A percentile compares a stretch with the other conserved stretches of the same genome.
Conservation (phyloP, 2,113 vertebrate species). For the Cervus canadensis region DNA sequence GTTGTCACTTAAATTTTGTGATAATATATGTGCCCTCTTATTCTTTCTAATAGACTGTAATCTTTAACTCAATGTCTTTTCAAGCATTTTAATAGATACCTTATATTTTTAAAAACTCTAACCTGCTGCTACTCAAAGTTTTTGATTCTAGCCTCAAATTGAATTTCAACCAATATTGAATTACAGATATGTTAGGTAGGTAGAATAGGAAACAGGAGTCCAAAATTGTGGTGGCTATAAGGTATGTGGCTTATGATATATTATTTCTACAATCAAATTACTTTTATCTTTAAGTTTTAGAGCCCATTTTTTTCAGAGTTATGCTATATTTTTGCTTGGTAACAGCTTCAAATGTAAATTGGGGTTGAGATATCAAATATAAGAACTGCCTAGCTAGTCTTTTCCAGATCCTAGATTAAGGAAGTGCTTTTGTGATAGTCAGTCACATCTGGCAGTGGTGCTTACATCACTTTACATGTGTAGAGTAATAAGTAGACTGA, state of each 20-base stretch:
- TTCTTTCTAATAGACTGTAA: neutral
- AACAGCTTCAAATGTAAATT: constrained; percentile 37
- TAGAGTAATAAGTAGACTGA: constrained; percentile 58
- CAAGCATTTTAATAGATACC: neutral
- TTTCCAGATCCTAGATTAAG: constrained; percentile 55
- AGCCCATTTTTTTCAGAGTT: neutral
- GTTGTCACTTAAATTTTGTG: neutral
- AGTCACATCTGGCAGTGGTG: constrained; percentile 44
- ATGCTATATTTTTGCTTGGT: neutral
- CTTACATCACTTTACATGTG: constrained; percentile 63
- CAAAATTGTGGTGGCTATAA: neutral
- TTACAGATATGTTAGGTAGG: neutral
- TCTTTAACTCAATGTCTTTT: neutral
- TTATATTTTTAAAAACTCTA: neutral
- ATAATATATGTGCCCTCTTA: neutral
- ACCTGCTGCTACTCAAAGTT: neutral
- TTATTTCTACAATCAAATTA: neutral
- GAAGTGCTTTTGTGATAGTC: constrained; percentile 37
- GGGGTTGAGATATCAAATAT: constrained; percentile 23
- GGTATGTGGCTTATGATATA: neutral
- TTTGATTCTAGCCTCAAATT: neutral
- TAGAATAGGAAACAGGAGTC: neutral
- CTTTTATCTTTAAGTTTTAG: neutral
- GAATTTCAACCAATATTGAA: neutral
- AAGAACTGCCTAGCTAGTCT: constrained; percentile 58